Evolutionary conservation across 2,888 invertebrate species (phyloP).

Genomic region (Bedellia somnulentella): DNA sequence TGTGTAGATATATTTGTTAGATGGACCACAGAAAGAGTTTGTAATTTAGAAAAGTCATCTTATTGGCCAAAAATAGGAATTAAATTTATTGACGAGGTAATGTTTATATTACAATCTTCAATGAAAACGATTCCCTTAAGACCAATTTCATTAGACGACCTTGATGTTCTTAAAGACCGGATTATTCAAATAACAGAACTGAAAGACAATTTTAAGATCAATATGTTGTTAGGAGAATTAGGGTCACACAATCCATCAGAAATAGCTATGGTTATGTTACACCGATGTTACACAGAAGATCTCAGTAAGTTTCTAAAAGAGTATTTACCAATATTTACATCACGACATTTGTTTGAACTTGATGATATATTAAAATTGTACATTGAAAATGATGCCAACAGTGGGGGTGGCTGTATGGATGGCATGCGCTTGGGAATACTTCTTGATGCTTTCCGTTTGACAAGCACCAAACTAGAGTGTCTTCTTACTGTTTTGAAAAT

Average conservation of each 20-base stretch:
- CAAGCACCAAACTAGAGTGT: conserved; percentile 34
- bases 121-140: conserved; percentile 33
- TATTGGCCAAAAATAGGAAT: conserved; percentile 57
- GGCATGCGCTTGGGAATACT: conserved; percentile 35
- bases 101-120: conserved; percentile 30
- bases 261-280: conserved; percentile 45
- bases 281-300: conserved; percentile 53
- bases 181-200: conserved; percentile 39
- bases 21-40: conserved; percentile 48
- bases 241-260: conserved; percentile 40
- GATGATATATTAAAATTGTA: conserved; percentile 40
- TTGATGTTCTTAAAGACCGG: conserved; percentile 37
- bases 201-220: conserved; percentile 50
- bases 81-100: conserved; percentile 41
- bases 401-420: conserved; percentile 39
- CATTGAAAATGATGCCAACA: conserved; percentile 41
- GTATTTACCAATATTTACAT: conserved; percentile 40
- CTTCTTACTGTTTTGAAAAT: conserved; percentile 42
- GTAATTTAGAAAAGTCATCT: conserved; percentile 38
- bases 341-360: conserved; percentile 37
- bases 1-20: conserved; percentile 45
- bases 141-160: conserved; percentile 44
- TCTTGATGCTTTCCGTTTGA: conserved; percentile 31
- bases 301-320: conserved; percentile 33
- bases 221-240: conserved; percentile 40